Conservation (phyloP, 2,113 vertebrate species). For the Varanus salvator region DNA sequence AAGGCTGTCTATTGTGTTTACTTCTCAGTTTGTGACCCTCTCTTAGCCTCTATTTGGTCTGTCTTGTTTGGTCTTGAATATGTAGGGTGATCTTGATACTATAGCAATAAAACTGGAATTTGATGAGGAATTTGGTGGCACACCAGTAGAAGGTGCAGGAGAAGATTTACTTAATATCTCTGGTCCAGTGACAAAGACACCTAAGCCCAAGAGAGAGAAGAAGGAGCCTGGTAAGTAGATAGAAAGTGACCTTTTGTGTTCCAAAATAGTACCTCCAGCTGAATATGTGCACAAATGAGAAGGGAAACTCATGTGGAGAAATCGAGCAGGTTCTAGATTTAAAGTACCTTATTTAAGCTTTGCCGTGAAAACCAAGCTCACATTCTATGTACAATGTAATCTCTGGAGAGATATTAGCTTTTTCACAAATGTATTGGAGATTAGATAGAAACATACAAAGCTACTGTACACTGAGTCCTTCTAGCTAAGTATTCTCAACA, state of each 20-base stretch:
- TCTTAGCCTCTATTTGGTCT: background rate
- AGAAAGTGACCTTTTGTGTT: background rate
- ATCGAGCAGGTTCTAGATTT: background rate
- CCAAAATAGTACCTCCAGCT: background rate
- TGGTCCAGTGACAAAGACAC: conserved; percentile 72
- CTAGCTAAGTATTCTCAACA: too few relatives aligned
- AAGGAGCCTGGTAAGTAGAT: conserved; percentile 89
- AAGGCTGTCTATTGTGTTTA: background rate
- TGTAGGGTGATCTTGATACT: conserved; percentile 86
- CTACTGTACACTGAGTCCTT: too few relatives aligned
- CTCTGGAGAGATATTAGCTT: background rate
- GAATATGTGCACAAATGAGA: too few relatives aligned
- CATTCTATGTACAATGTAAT: background rate
- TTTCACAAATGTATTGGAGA: background rate
- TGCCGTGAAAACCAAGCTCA: background rate
- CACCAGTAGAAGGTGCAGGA: conserved; percentile 79
- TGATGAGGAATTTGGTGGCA: conserved; percentile 86
- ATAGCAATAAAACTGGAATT: conserved; percentile 88
- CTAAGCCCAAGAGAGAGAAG: conserved; percentile 90
- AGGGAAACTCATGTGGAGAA: background rate
- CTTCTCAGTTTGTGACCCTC: background rate
- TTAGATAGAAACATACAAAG: too few relatives aligned
- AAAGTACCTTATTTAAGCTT: background rate
- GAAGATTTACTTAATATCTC: conserved; percentile 80
- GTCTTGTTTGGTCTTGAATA: conserved; percentile 43